Evolutionary conservation across 2,888 invertebrate genomes (phyloP).

Genomic region (Dasypogon diadema): DNA sequence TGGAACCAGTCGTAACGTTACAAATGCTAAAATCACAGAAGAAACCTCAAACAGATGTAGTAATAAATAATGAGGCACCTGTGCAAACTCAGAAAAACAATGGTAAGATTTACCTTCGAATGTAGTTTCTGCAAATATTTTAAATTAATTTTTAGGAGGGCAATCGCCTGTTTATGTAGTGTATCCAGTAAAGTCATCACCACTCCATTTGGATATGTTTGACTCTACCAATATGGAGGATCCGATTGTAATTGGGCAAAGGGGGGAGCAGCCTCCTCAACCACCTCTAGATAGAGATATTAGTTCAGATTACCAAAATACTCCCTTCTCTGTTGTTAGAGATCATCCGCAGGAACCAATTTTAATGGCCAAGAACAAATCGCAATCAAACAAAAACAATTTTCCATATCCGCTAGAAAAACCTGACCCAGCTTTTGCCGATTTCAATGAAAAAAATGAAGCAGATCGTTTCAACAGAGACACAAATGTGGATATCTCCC

Average conservation of each 20-base stretch:
- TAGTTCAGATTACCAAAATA: conserved; percentile 67
- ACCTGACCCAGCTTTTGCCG: conserved; percentile 70
- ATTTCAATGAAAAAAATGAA: conserved; percentile 60
- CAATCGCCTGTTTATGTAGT: conserved; percentile 71
- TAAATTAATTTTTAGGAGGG: conserved; percentile 21
- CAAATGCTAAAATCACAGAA: conserved; percentile 77
- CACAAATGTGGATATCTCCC: conserved; percentile 67
- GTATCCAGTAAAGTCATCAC: conserved; percentile 72
- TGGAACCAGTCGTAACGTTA: conserved; percentile 74
- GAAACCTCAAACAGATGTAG: conserved; percentile 61
- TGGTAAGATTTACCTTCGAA: conserved; percentile 16
- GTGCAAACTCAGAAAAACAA: conserved; percentile 3
- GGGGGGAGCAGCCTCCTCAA: conserved; percentile 70
- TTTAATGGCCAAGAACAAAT: conserved; percentile 66
- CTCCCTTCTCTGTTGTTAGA: conserved; percentile 67
- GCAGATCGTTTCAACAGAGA: conserved; percentile 66
- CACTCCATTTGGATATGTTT: conserved; percentile 69
- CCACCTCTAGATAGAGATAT: conserved; percentile 64
- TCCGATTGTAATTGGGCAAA: conserved; percentile 71
- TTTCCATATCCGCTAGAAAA: conserved; percentile 77
- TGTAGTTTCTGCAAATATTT: not conserved
- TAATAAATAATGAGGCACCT: not conserved
- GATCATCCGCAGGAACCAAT: conserved; percentile 69
- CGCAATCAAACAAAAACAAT: conserved; percentile 69
- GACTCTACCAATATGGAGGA: conserved; percentile 65